Base-by-base conservation (phyloP, 2,888 invertebrate species). In the Metacarcinus magister region DNA sequence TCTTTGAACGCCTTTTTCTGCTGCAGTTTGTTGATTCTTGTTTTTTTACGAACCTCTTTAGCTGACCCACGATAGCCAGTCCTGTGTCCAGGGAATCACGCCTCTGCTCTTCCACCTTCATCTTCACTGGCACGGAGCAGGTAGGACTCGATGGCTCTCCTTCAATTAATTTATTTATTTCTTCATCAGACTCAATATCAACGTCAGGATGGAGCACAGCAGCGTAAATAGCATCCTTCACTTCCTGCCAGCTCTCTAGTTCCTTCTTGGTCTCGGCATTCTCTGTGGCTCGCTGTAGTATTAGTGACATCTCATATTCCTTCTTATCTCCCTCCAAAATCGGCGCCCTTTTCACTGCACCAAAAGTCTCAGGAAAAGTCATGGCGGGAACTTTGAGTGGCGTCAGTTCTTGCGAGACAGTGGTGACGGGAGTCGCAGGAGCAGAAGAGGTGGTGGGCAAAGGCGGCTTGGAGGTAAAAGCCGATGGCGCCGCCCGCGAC, bases 1-100 rank as follows among this genome's bases (percentile, higher is more conserved):
- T 98, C 97, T 97, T 97, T 94, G 87, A 96, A 19, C 46, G 48
- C 89, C 90, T 95, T 28, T 96, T 97, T 60, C 75, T 95, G 39
- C 94, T 48, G 43, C 93, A 60, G 46, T 95, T 95, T 60, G 94
- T 96, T 8, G 96, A 96, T 23, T 96, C 96, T 44, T 97, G 97
- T 46, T 96, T 91, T 60, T 96, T 95, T 13, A 97, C 96, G 82
- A 96, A 97, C 60, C 96, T 96, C 94, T 96, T 97, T 8, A 97
- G 95, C 92, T 97, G 96, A 28, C 95, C 96, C 5, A 97, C 95
- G 67, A 97, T 97, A 19, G 95, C 94, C 89, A 95, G 93, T 16
- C 97, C 97, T 23, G 60, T 91, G 44, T 94, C 93, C 39, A 54
- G 60, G 23, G 60, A 39, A 13, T 93, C 46, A 8, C 91, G 44